Conservation (phyloP, 2,797 vertebrate genomes). For the Sebastes jordani region DNA sequence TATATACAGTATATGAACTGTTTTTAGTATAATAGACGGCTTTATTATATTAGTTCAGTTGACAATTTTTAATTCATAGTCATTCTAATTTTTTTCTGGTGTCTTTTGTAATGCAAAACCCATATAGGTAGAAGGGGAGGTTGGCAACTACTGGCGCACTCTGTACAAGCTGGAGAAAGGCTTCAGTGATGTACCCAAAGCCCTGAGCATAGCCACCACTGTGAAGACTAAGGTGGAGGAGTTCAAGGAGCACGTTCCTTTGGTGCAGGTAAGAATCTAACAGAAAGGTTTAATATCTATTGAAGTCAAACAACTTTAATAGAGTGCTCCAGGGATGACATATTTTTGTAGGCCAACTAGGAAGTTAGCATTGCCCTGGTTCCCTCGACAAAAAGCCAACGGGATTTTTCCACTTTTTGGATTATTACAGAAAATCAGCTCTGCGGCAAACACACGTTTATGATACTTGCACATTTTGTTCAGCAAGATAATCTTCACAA, state of each 20-base stretch:
- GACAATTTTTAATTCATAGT: background rate
- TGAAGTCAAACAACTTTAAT: background rate
- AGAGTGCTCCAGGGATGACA: too few relatives aligned
- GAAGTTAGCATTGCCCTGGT: too few relatives aligned
- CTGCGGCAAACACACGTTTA: too few relatives aligned
- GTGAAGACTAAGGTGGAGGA: constrained; percentile 84
- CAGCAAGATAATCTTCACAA: too few relatives aligned
- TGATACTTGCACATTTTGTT: too few relatives aligned
- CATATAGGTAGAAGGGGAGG: constrained; percentile 80
- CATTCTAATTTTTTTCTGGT: background rate
- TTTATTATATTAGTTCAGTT: background rate
- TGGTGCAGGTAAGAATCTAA: constrained; percentile 80
- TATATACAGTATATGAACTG: background rate
- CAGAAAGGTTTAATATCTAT: background rate
- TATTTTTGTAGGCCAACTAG: too few relatives aligned
- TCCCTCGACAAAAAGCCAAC: too few relatives aligned
- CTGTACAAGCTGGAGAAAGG: constrained; percentile 88
- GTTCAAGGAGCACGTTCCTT: constrained; percentile 86
- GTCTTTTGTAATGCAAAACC: background rate
- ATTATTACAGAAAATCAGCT: too few relatives aligned
- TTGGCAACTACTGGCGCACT: constrained; percentile 84
- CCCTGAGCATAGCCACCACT: constrained; percentile 79
- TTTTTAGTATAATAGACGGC: background rate
- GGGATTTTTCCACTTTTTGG: too few relatives aligned
- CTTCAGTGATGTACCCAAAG: constrained; percentile 81